Base-by-base conservation (phyloP, 2,888 invertebrate genomes). In the Apodemia duryi region DNA sequence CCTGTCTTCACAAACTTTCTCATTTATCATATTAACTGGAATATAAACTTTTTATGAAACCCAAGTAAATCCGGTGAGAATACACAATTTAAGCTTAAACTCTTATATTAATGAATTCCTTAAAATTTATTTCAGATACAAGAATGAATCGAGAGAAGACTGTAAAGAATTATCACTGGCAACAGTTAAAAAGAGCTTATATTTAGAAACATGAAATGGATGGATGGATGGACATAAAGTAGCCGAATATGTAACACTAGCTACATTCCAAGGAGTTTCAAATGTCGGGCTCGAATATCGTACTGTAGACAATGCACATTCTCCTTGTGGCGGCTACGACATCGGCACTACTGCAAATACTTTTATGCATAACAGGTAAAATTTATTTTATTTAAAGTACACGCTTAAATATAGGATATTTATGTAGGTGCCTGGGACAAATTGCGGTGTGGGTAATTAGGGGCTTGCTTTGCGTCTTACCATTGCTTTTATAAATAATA, bases 231-330 rank as follows among this genome's bases (percentile, higher is more conserved):
- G 21, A 21, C 21, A 70, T 79, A 77, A 84, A 74, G 77, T 79
- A 73, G 75, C 72, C 66, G 71, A 73, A 68, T 74, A 71, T 73
- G 66, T 71, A 65, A 72, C 66, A 64, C 65, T 67, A 66, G 71
- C 69, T 68, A 70, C 70, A 72, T 77, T 77, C 76, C 84, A 82
- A 81, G 79, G 72, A 74, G 77, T 81, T 75, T 86, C 88, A 80
- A 84, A 88, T 88, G 88, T 79, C 77, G 83, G 81, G 76, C 75
- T 74, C 72, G 77, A 75, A 77, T 73, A 81, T 77, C 79, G 83
- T 81, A 75, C 75, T 80, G 77, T 90, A 89, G 90, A 90, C 86
- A 86, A 90, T 91, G 91, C 84, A 82, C 84, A 84, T 82, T 78
- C 82, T 89, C 81, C 79, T 88, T 74, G 79, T 81, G 80, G 81